Evolutionary conservation across 1,140 invertebrate genomes (phyloP).

Genomic region (Pseudomyrmex gracilis): DNA sequence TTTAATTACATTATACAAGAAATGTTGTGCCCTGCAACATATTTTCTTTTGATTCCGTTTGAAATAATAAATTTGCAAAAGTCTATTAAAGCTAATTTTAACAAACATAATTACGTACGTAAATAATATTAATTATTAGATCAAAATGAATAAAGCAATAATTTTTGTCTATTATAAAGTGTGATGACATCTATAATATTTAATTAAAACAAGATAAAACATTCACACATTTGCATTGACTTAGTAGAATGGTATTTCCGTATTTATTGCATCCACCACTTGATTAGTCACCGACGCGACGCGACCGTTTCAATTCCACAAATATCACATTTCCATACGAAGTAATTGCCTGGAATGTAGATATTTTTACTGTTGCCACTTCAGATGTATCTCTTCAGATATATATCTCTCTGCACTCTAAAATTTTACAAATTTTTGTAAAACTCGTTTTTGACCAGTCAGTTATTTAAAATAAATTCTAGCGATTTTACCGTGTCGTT

Average conservation of each 20-base stretch:
- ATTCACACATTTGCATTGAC: neutral
- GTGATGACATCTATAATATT: neutral
- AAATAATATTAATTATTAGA: neutral
- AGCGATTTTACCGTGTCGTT: neutral
- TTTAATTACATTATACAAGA: constrained; percentile 16
- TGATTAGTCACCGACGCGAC: constrained; percentile 31
- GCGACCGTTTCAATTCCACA: constrained; percentile 11
- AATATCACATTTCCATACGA: constrained; percentile 46
- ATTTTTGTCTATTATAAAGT: neutral
- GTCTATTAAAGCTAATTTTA: too few relatives aligned
- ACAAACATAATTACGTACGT: neutral
- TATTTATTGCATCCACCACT: neutral
- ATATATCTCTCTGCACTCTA: constrained; percentile 23
- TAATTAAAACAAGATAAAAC: neutral
- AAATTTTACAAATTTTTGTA: neutral
- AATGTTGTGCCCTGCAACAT: constrained; percentile 8
- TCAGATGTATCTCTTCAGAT: constrained; percentile 2
- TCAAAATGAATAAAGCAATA: neutral
- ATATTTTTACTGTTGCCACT: constrained; percentile 1
- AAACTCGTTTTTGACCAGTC: neutral
- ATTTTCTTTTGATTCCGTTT: constrained; percentile 20
- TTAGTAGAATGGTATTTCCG: neutral
- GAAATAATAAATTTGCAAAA: neutral
- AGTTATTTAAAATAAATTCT: constrained; percentile 10
- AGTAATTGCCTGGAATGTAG: constrained; percentile 31